Base-by-base conservation (phyloP, 1,140 invertebrate species). In the Hypsibius dujardini region DNA sequence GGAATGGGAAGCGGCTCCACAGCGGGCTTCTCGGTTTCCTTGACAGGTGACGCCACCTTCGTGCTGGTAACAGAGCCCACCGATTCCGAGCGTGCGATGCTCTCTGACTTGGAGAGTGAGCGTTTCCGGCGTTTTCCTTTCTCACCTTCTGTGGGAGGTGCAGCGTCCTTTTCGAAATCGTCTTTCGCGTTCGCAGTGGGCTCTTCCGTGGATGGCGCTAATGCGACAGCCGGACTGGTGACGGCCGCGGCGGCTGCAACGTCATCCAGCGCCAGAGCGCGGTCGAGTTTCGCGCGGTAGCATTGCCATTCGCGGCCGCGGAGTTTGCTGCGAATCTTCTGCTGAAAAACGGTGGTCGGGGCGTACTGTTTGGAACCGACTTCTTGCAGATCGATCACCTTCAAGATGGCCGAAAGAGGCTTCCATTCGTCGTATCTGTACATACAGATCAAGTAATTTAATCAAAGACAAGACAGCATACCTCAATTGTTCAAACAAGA, bases 341-440 rank as follows among this genome's bases (percentile, higher is more conserved):
- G 3, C 42, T 15, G 62, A 12, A 15, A 7, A 45, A 42, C 12
- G 45, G 62, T 7, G 45, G 12, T 67, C 12, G 45, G 45, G 3
- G 42, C 50, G n/a, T 56, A 56, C 50, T 67, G 62, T 42, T 67
- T 42, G 62, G 42, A 42, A 56, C 62, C 62, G 3, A 67, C 42
- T 67, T 67, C 62, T 3, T 12, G 7, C 12, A 45, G 12, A 42
- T 42, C 42, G 62, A 67, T 42, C 3, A 67, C 42, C 7, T 42
- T 42, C 12, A 42, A 15, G 42, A 67, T 45, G 42, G 62, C 62
- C 7, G 12, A 7, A 12, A 67, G 42, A 7, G 62, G 62, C 45
- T 15, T 42, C 62, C 62, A 67, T 67, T 67, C 62, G 42, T 67
- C 62, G 42, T 67, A 67, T 42, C 62, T 67, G 62, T 45, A 67